Evolutionary conservation across 92 coral and sea anemone species (phyloP).

Genomic region (Parazoanthus darwini): DNA sequence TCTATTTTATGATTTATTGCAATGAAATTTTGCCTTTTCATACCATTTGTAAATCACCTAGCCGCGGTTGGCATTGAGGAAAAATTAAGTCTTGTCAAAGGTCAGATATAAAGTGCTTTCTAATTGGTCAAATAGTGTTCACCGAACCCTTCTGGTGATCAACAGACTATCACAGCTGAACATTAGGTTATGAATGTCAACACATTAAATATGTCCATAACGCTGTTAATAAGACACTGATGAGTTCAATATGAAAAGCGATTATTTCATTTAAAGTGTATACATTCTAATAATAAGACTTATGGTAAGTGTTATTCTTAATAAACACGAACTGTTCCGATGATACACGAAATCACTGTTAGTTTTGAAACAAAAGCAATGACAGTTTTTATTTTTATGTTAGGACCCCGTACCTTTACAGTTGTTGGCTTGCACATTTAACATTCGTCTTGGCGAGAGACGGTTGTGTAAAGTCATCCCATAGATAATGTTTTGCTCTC

Average conservation of each 20-base stretch:
- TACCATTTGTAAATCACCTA: no score
- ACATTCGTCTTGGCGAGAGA: no score
- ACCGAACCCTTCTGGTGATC: not conserved
- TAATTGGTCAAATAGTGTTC: not conserved
- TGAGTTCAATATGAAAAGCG: not conserved
- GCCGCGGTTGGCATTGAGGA: no score
- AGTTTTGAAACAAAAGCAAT: no score
- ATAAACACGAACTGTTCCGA: not conserved
- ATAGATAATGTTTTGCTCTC: not conserved
- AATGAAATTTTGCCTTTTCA: no score
- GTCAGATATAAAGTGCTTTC: not conserved
- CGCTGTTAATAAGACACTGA: not conserved
- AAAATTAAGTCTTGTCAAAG: not conserved
- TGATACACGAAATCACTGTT: no score
- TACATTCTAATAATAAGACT: not conserved
- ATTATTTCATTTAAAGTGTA: no score
- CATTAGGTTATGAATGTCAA: not conserved
- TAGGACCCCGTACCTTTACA: not conserved
- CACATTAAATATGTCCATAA: not conserved
- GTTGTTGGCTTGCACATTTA: not conserved
- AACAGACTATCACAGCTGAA: not conserved
- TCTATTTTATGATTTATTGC: not conserved
- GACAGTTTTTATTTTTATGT: not conserved
- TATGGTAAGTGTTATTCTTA: not conserved
- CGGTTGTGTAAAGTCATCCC: no score